Evolutionary conservation across 2,797 vertebrate species (phyloP).

Genomic region (Molothrus ater): DNA sequence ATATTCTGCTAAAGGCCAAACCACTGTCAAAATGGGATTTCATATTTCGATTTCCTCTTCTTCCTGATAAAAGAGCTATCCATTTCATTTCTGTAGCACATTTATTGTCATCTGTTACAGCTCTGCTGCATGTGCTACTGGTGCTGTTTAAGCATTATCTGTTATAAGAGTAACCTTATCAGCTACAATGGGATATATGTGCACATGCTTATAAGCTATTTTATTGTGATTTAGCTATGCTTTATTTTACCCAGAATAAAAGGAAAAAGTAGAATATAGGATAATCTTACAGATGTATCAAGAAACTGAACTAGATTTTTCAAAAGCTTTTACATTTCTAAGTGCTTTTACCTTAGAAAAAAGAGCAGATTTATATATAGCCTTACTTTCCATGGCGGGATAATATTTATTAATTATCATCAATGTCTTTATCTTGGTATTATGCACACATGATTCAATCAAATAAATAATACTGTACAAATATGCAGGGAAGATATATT

Average conservation of each 20-base stretch:
- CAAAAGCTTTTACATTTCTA: neutral
- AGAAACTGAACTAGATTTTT: neutral
- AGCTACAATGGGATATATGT: neutral
- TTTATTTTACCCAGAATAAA: neutral
- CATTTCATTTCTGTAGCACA: slow-evolving; percentile 8
- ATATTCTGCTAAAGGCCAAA: slow-evolving; percentile 18
- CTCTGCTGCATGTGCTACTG: neutral
- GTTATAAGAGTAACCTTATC: neutral
- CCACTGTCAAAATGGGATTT: slow-evolving; percentile 14
- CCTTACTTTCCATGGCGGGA: fast-evolving
- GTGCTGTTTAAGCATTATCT: slow-evolving; percentile 17
- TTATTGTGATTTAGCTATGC: neutral
- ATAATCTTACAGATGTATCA: neutral
- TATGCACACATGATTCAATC: neutral
- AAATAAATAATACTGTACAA: neutral
- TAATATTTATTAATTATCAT: neutral
- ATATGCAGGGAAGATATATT: neutral
- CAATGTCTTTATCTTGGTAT: neutral
- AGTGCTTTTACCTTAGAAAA: neutral
- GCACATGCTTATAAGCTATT: neutral
- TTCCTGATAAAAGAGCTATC: slow-evolving; percentile 1
- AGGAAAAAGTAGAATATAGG: neutral
- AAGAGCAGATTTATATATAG: neutral
- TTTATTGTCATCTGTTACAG: slow-evolving; percentile 21
- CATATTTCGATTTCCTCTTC: neutral